These are phyloP conservation scores for Balaeniceps rex DNA, from an alignment of 2,113 vertebrate species.

Conservation along the genomic window DNA sequence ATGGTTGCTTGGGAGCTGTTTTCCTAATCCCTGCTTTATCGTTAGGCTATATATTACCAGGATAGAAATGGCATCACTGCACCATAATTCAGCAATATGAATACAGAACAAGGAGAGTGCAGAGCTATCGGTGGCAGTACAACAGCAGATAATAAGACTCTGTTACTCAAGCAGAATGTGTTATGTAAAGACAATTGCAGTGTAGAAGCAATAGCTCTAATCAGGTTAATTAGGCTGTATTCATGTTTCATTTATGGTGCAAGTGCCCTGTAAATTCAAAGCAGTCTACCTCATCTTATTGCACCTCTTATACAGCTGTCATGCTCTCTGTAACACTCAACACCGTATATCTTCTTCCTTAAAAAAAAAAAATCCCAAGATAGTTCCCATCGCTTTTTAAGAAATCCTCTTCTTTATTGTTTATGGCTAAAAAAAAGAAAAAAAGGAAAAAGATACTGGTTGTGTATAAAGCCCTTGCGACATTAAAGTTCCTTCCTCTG, in stretches of 20 bases:
- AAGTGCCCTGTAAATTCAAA: constrained; percentile 68
- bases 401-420: neutral
- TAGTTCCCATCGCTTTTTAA: neutral
- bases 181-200: constrained; percentile 57
- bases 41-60: constrained; percentile 24
- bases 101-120: neutral
- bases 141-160: constrained; percentile 54
- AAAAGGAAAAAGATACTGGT: neutral
- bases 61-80: constrained; percentile 35
- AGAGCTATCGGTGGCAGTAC: constrained; percentile 18
- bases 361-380: neutral
- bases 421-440: neutral
- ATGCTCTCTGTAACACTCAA: neutral
- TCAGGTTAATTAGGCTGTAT: constrained; percentile 72
- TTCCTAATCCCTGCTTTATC: constrained; percentile 51
- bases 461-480: neutral
- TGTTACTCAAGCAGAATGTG: constrained; percentile 58
- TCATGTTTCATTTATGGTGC: constrained; percentile 67
- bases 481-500: neutral
- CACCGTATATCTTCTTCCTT: neutral
- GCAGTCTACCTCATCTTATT: constrained; percentile 7
- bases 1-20: constrained; percentile 10
- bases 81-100: constrained; percentile 40
- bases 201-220: constrained; percentile 64
- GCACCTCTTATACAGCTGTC: neutral